Evolutionary conservation across 1,140 invertebrate genomes (phyloP), one percentile per base, ranked within the genome.

Genomic region (Polypedilum pembai): DNA sequence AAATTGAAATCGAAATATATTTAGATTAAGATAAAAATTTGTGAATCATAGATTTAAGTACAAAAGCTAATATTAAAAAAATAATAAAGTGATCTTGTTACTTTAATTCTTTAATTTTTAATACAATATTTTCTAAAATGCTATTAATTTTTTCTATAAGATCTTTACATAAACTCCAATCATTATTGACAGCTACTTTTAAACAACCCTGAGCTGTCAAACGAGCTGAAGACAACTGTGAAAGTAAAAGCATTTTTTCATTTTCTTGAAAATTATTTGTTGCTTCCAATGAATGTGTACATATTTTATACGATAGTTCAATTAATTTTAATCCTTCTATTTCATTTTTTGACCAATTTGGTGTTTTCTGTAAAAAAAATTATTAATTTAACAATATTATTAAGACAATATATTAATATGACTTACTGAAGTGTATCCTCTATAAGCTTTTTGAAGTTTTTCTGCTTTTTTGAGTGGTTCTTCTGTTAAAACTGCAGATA

Each of bases 401-500:
- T 4, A 7, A 24, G 5, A 63, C 1, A 4, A 24, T n/a, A n/a
- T 1, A 12, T 15, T 10, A 17, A 56, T 3, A 7, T 8, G 10
- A 75, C 18, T 41, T n/a, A 20, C 85, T 82, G 83, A 87, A 78
- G 87, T 86, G 78, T 85, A 87, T 76, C 84, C 83, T 78, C 84
- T 83, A 79, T 86, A 87, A 75, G 88, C 89, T 81, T 86, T 86
- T 56, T 88, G 84, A 20, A 88, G 82, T 73, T 88, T 87, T 78
- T 89, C 88, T 0, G 83, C 84, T 78, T 87, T 86, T 65, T 88
- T 83, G 20, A 88, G 81, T 66, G 85, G 80, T n/a, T 85, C 84
- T 1, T 85, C 81, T n/a, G 88, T 87, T 24, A 95, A 80, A 77
- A 89, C 83, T 0, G 91, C 90, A 79, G 95, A 94, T 10, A 93